Conservation (phyloP, 1,140 invertebrate species). For the Pomacea maculata region DNA sequence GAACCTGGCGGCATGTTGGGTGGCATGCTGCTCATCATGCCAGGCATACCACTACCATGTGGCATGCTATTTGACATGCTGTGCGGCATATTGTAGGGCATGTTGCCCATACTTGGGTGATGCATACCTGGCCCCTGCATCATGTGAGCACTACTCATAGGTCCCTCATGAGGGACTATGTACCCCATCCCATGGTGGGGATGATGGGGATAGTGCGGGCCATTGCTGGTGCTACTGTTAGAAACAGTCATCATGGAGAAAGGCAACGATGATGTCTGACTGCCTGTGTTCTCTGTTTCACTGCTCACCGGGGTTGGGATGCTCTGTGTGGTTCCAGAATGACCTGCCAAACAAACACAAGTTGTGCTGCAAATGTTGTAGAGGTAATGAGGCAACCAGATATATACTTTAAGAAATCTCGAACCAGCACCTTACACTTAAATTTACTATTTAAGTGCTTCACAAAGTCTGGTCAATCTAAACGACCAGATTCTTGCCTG, state of each 20-base stretch:
- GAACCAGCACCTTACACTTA: neutral
- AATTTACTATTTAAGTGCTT: too few species aligned
- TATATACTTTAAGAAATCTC: neutral
- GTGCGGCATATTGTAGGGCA: slow-evolving; percentile 13
- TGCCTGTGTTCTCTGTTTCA: slow-evolving; percentile 37
- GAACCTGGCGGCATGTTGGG: slow-evolving; percentile 17
- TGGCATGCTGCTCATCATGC: slow-evolving; percentile 22
- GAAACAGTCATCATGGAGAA: slow-evolving; percentile 21
- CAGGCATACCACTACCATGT: neutral
- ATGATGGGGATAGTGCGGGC: slow-evolving; percentile 27
- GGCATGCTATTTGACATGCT: slow-evolving; percentile 30
- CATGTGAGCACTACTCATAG: slow-evolving; percentile 9
- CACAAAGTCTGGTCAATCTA: too few species aligned
- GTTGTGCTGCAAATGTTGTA: too few species aligned
- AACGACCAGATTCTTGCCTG: too few species aligned
- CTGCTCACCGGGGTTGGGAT: slow-evolving; percentile 57
- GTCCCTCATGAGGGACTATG: slow-evolving; percentile 24
- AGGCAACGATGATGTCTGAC: slow-evolving; percentile 15
- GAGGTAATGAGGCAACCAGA: neutral
- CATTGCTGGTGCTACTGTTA: slow-evolving; percentile 19
- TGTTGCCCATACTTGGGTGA: slow-evolving; percentile 17
- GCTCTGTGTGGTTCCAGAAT: slow-evolving; percentile 57
- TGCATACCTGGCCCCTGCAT: slow-evolving; percentile 23
- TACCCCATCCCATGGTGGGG: slow-evolving; percentile 12
- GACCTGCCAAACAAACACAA: slow-evolving; percentile 16